A percentile compares a stretch with the other conserved stretches of the same genome.
Evolutionary conservation across 2,113 vertebrate genomes (phyloP).

Genomic region (Lichenostomus cassidix): DNA sequence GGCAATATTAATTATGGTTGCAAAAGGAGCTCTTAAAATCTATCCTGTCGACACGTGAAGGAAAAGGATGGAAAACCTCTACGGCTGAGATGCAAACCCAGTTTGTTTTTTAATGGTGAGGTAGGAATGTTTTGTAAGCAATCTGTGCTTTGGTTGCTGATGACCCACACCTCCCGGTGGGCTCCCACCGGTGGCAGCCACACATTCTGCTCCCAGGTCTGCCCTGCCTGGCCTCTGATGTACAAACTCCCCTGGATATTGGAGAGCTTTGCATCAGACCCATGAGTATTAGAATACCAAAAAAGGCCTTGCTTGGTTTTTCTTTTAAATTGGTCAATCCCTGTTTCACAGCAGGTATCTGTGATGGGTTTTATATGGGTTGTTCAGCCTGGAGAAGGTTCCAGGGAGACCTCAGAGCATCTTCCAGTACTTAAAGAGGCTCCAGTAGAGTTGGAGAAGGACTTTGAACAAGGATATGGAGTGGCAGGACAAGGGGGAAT

Average conservation of each 20-base stretch:
- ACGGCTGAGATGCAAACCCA: conserved; percentile 14
- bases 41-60: conserved; percentile 1
- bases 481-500: neutral
- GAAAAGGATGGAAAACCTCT: conserved; percentile 15
- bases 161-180: neutral
- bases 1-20: conserved; percentile 1
- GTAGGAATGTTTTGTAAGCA: neutral
- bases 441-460: neutral
- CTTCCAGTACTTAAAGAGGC: neutral
- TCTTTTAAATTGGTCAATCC: neutral
- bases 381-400: neutral
- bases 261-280: neutral
- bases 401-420: neutral
- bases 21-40: conserved; percentile 26
- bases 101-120: neutral
- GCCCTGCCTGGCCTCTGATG: neutral
- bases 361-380: neutral
- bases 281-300: rapidly evolving
- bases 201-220: conserved; percentile 44
- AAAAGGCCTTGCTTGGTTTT: neutral
- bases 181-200: neutral
- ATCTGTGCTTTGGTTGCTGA: neutral
- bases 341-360: neutral
- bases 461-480: neutral
- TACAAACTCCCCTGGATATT: rapidly evolving